These are phyloP conservation scores for Tyto alba DNA, from an alignment of 2,113 vertebrate species.

Conservation along the genomic window DNA sequence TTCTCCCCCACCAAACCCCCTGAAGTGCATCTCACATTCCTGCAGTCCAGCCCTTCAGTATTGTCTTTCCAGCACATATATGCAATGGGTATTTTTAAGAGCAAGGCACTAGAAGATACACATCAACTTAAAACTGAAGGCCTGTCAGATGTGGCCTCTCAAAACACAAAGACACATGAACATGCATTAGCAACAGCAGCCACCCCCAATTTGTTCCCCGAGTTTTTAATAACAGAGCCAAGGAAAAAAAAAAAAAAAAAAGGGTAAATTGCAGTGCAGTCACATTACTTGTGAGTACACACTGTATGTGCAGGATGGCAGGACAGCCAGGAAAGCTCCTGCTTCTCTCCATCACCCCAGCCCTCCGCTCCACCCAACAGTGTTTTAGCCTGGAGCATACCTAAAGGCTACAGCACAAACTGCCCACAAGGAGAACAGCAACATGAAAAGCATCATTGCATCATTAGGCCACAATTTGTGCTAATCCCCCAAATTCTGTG, in stretches of 20 bases:
- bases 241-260: not conserved
- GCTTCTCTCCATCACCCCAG: not conserved
- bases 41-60: not conserved
- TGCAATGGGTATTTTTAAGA: not conserved
- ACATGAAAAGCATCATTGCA: conserved; percentile 31
- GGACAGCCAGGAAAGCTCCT: not conserved
- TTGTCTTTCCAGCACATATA: not conserved
- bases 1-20: not conserved
- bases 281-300: not conserved
- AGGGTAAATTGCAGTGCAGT: not conserved
- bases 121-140: not conserved
- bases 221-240: not conserved
- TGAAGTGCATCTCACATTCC: not conserved
- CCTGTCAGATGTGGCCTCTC: not conserved
- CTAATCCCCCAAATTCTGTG: conserved; percentile 3
- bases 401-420: conserved; percentile 12
- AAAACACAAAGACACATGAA: not conserved
- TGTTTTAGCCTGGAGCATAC: conserved; percentile 32
- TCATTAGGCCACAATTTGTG: conserved; percentile 55
- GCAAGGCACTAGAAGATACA: not conserved
- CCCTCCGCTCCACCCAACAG: not conserved
- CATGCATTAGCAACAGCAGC: not conserved
- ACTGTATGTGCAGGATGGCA: not conserved
- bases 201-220: not conserved
- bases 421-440: conserved; percentile 33